Evolutionary conservation across 2,888 invertebrate genomes (phyloP), one percentile per base, ranked within the genome.

Genomic region (Malthinus seriepunctatus): DNA sequence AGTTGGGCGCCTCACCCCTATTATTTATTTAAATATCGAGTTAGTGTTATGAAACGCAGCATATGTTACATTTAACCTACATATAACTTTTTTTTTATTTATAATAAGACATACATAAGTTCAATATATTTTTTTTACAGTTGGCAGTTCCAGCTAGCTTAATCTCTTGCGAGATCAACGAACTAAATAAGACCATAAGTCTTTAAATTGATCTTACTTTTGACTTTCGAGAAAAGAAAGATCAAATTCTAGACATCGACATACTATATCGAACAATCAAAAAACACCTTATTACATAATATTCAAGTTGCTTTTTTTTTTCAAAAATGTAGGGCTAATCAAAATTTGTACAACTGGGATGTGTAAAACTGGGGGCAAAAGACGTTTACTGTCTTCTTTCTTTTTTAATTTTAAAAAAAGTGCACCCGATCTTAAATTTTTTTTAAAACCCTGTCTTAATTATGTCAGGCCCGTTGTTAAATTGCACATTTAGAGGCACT

Each of bases 141-240:
- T 76, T 79, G 79, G 79, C 79, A 79, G 79, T 79, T 76, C 79
- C 76, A 76, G 78, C 79, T 78, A 79, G 79, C 78, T 75, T 74
- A 69, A 73, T 75, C 76, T 75, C 76, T 69, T 51, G 69, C 66
- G 76, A 77, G 76, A 76, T 76, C 73, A 69, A 69, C 72, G 67
- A 71, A 73, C 72, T 71, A 71, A 70, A 70, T 68, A 73, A 66
- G 72, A 70, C 69, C 68, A 71, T 71, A 67, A 72, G 68, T 70
- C 68, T 70, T 72, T 69, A 69, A 71, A 64, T 66, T 51, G 56
- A 23, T 44, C 54, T 42, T 23, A 2, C 5, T 5, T 23, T 23
- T 23, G 2, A 5, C 37, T 32, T 54, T 52, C 12, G n/a, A 33
- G 33, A 56, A 33, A 32, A 37, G 44, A 42, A 34, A 32, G 55